phyloP scores from a whole-genome alignment of 1,140 invertebrate species.

The Psilanteris sp. region DNA sequence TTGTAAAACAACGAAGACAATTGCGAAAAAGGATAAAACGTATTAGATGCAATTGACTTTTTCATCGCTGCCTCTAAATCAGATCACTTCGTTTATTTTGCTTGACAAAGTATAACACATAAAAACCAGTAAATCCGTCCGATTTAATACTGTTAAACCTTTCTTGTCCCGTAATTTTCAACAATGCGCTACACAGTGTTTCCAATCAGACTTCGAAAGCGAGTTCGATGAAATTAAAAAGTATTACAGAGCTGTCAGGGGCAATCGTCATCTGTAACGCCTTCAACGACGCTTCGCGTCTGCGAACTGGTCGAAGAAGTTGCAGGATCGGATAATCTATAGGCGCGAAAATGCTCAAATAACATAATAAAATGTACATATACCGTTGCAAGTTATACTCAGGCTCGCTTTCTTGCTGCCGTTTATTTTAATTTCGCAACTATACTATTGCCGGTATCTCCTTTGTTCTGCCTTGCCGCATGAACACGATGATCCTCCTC shows the following conservation, averaged over 20 bases:
- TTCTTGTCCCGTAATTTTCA: conserved; percentile 17
- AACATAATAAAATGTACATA: conserved; percentile 72
- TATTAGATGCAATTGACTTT: too few relatives aligned
- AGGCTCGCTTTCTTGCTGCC: conserved; percentile 72
- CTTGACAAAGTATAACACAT: conserved; percentile 40
- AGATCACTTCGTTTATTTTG: conserved; percentile 46
- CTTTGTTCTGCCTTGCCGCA: conserved; percentile 70
- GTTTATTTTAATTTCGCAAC: conserved; percentile 79
- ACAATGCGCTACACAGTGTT: conserved; percentile 5
- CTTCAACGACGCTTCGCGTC: conserved; percentile 64
- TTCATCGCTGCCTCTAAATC: conserved; percentile 30
- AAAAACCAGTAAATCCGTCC: conserved; percentile 42
- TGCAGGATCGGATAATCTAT: conserved; percentile 60
- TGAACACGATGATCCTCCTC: conserved; percentile 61
- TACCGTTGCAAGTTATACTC: conserved; percentile 59
- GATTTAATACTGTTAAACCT: conserved; percentile 22
- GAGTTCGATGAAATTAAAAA: conserved; percentile 31
- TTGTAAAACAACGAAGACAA: too few relatives aligned
- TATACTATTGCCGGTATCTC: conserved; percentile 62
- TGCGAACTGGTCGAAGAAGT: conserved; percentile 62
- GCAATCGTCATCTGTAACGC: conserved; percentile 39
- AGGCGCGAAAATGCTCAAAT: conserved; percentile 71
- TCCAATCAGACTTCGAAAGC: conserved; percentile 7
- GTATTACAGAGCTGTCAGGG: conserved; percentile 23
- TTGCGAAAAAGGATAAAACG: too few relatives aligned